Evolutionary conservation across 2,797 vertebrate species (phyloP).

Genomic region (Enteromius thamalakanensis): DNA sequence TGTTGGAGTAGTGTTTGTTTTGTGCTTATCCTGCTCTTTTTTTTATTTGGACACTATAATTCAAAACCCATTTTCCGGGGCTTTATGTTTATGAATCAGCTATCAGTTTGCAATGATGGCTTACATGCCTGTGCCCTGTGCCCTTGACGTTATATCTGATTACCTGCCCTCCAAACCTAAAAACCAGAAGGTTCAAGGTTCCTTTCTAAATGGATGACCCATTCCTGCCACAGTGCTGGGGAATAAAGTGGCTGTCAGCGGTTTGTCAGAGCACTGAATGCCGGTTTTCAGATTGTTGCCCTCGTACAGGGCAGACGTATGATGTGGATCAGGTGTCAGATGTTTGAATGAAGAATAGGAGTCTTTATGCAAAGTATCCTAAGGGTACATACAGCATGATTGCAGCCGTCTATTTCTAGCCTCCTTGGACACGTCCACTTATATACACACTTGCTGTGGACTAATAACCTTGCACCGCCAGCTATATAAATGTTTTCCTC

Average conservation of each 20-base stretch:
- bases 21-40: conserved; percentile 29
- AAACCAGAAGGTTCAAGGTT: conserved; percentile 53
- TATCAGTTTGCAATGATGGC: conserved; percentile 40
- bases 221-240: conserved; percentile 22
- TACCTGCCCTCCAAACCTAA: conserved; percentile 47
- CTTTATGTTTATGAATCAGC: conserved; percentile 45
- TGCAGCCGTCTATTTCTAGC: conserved; percentile 31
- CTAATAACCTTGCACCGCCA: conserved; percentile 5
- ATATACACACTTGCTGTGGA: neutral
- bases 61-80: conserved; percentile 48
- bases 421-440: neutral
- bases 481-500: conserved; percentile 25
- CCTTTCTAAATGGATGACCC: conserved; percentile 24
- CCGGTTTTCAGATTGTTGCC: conserved; percentile 47
- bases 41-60: conserved; percentile 38
- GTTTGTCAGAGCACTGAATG: conserved; percentile 40
- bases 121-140: conserved; percentile 46
- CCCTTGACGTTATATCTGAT: conserved; percentile 43
- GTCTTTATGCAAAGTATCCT: conserved; percentile 37
- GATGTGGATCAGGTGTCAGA: conserved; percentile 49
- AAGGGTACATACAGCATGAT: conserved; percentile 30
- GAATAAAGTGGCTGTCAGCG: conserved; percentile 53
- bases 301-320: conserved; percentile 17
- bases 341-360: conserved; percentile 47
- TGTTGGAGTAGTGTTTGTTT: neutral